phyloP scores from a whole-genome alignment of 1,140 invertebrate species.

The Zaprionus kolodkinae region DNA sequence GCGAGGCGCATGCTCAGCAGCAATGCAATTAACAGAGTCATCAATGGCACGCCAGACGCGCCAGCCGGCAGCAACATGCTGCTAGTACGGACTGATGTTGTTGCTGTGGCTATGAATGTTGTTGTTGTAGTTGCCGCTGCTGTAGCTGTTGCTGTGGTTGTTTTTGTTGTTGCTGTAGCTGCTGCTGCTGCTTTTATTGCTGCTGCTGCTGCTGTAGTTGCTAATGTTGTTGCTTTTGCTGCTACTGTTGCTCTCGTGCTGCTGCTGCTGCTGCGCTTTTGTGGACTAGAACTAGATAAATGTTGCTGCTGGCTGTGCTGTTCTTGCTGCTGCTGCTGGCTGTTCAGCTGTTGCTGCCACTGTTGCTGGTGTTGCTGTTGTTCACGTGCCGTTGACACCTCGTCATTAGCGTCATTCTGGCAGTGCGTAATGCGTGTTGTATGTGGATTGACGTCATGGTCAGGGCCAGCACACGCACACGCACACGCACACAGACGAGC shows the following conservation, averaged over 20 bases:
- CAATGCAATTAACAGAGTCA: constrained; percentile 81
- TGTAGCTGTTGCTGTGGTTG: constrained; percentile 44
- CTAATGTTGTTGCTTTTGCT: constrained; percentile 29
- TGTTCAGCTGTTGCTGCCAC: constrained; percentile 8
- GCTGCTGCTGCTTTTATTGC: constrained; percentile 25
- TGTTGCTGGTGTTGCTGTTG: constrained; percentile 42
- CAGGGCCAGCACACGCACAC: constrained; percentile 30
- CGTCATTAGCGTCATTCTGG: constrained; percentile 52
- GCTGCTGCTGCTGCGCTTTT: constrained; percentile 50
- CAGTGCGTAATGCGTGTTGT: constrained; percentile 38
- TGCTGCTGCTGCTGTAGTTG: constrained; percentile 38
- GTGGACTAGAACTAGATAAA: constrained; percentile 69
- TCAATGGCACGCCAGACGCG: constrained; percentile 64
- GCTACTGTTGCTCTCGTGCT: constrained; percentile 20
- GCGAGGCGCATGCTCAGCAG: constrained; percentile 69
- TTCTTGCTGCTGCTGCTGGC: constrained; percentile 39
- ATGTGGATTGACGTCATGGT: constrained; percentile 67
- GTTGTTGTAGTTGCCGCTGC: constrained; percentile 23
- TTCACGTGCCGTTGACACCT: constrained; percentile 79
- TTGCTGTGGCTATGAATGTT: constrained; percentile 20
- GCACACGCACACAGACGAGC: not conserved
- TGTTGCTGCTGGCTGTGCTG: constrained; percentile 39
- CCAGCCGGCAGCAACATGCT: constrained; percentile 35
- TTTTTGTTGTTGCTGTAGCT: constrained; percentile 37
- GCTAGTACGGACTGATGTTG: constrained; percentile 8